Percentiles rank a stretch among this genome's conserved stretches.
phyloP scores from a whole-genome alignment of 1,140 invertebrate species.

The Asobara japonica region DNA sequence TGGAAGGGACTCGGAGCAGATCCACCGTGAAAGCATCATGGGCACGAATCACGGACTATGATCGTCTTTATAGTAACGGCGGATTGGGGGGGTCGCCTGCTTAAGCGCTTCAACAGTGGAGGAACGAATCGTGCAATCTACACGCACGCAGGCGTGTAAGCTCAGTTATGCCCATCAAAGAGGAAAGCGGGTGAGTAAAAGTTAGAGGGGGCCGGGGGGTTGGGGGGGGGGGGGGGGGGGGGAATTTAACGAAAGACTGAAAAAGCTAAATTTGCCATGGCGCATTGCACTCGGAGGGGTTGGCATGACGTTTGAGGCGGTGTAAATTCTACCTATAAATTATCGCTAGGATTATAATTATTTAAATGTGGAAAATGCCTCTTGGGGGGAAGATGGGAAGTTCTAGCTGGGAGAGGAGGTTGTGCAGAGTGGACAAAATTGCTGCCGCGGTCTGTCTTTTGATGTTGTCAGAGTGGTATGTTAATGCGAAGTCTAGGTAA shows the following conservation, averaged over 20 bases:
- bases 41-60: constrained; percentile 4
- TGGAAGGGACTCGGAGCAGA: constrained; percentile 2
- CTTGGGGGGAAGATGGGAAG: background rate
- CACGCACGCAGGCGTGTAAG: constrained; percentile 16
- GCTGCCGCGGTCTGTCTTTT: background rate
- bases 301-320: constrained; percentile 34
- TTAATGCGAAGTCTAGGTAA: constrained; percentile 27
- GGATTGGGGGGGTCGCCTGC: background rate
- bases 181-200: background rate
- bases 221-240: too few species aligned
- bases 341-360: constrained; percentile 59
- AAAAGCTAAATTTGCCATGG: constrained; percentile 15
- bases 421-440: background rate
- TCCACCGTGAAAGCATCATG: constrained; percentile 3
- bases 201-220: too few species aligned
- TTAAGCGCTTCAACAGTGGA: background rate
- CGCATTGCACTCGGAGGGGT: constrained; percentile 13
- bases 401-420: background rate
- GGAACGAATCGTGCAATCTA: constrained; percentile 12
- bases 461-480: constrained; percentile 18
- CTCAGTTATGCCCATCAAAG: constrained; percentile 1
- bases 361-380: constrained; percentile 56
- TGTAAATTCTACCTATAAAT: constrained; percentile 56
- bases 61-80: background rate
- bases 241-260: background rate